phyloP scores from a whole-genome alignment of 2,888 invertebrate species.

The Platycheirus rosarum region DNA sequence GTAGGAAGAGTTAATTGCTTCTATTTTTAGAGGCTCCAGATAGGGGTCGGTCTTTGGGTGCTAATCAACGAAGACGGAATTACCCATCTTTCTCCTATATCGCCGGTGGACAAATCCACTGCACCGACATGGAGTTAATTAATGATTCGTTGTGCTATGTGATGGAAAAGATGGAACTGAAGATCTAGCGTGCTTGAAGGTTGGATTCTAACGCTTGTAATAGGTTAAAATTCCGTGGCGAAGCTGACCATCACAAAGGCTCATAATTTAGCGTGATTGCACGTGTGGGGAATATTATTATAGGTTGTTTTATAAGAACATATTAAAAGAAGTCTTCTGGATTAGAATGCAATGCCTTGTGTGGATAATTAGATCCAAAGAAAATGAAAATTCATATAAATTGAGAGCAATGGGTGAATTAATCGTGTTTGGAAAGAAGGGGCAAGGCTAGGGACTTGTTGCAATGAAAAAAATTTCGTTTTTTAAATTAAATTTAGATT shows the following conservation, averaged over 20 bases:
- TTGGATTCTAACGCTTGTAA: conserved; percentile 42
- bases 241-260: conserved; percentile 9
- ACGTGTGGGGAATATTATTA: conserved; percentile 61
- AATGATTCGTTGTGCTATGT: conserved; percentile 24
- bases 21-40: conserved; percentile 59
- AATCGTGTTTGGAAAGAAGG: conserved; percentile 42
- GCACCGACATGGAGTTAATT: conserved; percentile 45
- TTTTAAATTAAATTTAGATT: conserved; percentile 35
- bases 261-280: conserved; percentile 43
- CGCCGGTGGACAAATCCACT: conserved; percentile 48
- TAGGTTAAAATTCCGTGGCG: conserved; percentile 11
- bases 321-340: neutral
- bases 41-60: conserved; percentile 53
- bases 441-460: neutral
- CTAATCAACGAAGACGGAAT: conserved; percentile 32
- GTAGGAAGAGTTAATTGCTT: conserved; percentile 64
- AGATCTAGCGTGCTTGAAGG: conserved; percentile 3
- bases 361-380: conserved; percentile 11
- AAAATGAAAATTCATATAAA: conserved; percentile 18
- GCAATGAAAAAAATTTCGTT: conserved; percentile 2
- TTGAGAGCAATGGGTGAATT: conserved; percentile 26
- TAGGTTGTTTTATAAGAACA: conserved; percentile 24
- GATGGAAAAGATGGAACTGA: neutral
- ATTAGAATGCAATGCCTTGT: conserved; percentile 7
- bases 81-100: conserved; percentile 32